phyloP scores from a whole-genome alignment of 2,113 vertebrate genomes.

The Azemiops feae region DNA sequence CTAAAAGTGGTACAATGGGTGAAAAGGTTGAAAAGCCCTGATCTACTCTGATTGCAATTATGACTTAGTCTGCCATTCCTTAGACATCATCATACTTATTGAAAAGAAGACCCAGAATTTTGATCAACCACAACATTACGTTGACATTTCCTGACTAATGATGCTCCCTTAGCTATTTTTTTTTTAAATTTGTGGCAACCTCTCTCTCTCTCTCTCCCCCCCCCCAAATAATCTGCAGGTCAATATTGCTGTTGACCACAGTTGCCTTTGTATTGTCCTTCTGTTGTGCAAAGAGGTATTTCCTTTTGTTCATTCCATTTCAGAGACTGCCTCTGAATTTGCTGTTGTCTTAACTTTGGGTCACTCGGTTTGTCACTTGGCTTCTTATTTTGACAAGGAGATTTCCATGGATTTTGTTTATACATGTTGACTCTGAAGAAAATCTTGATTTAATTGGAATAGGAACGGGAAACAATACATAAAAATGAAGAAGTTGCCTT shows the following conservation, averaged over 20 bases:
- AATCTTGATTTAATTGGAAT: not conserved
- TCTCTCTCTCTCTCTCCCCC: not conserved
- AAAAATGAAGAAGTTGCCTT: not conserved
- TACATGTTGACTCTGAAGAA: not conserved
- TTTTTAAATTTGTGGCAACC: not conserved
- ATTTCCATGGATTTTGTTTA: not conserved
- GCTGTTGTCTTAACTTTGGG: not conserved
- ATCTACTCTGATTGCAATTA: too few relatives aligned
- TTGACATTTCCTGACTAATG: not conserved
- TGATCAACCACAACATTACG: not conserved
- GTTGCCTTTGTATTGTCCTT: not conserved
- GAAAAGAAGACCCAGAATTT: too few relatives aligned
- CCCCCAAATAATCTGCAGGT: not conserved
- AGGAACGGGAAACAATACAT: not conserved
- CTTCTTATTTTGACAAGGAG: not conserved
- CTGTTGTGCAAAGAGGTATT: not conserved
- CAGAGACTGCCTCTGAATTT: not conserved
- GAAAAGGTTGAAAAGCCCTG: too few relatives aligned
- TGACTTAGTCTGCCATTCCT: too few relatives aligned
- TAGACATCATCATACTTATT: too few relatives aligned
- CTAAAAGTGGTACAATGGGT: too few relatives aligned
- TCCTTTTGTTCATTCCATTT: not conserved
- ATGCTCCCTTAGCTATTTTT: not conserved
- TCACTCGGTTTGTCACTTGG: not conserved
- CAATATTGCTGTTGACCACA: not conserved